Evolutionary conservation across 2,113 vertebrate genomes (phyloP), one percentile per base, ranked within the genome.

Genomic region (Lycaon pictus): DNA sequence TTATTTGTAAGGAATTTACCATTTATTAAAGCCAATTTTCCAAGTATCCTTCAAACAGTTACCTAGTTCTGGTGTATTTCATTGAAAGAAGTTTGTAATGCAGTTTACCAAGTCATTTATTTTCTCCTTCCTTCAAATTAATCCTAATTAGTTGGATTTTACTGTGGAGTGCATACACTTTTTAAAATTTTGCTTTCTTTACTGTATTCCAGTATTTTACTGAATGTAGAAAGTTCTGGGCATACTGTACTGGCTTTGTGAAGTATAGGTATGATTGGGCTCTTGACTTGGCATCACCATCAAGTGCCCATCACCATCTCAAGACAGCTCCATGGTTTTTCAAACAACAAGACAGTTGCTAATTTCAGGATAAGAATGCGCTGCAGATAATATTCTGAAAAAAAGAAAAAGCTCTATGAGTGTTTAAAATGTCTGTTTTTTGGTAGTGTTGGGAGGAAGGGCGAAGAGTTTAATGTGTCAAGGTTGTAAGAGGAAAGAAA

Each of bases 61-160:
- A 67, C 58, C 29, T 93, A 63, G 20, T 92, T 97, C 13, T 84
- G 17, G 22, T 88, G 93, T 95, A 80, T 80, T 96, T 97, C 82
- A 81, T 35, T 93, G 71, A 94, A 85, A 48, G 20, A 83, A 81
- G n/a, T 71, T 71, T 96, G 89, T 80, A 87, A 89, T 69, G 37
- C 22, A 62, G 19, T 92, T 96, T 95, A 80, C 51, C 65, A 82
- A 83, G 56, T 65, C 63, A 77, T 85, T 77, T 90, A n/a, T 94
- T 88, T 92, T 94, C 32, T 91, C 16, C 10, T 95, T 84, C 55
- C 27, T 94, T 95, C 51, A 94, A 4, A 76, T 87, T 80, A 29
- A 55, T 93, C 67, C 43, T 91, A 6, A n/a, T 67, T 92, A 81
- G 11, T 92, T 94, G 63, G 58, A 67, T 62, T 96, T 87, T 84